Evolutionary conservation across 53 echinoderm and acorn worm genomes (phyloP), one percentile per base, ranked within the genome.

Genomic region (Antedon mediterranea): DNA sequence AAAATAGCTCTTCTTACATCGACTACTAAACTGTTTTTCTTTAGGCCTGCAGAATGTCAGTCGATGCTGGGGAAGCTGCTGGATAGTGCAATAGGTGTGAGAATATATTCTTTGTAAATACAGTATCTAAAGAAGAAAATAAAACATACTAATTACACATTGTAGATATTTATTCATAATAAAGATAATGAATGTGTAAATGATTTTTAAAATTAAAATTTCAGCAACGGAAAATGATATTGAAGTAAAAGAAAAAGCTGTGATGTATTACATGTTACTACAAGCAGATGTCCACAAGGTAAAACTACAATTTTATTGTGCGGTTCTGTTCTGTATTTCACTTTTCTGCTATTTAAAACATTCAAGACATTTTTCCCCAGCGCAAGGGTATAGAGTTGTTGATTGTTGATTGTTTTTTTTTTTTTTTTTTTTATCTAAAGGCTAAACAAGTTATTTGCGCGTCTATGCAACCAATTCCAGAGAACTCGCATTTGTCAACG

Each of bases 31-130:
- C 75, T 94, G 43, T 94, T 94, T 85, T 89, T 94, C 73, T 78
- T 43, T 30, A 80, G 95, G 33, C 95, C 95, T 27, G 95, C 95
- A 27, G 95, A 94, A 73, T 94, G 91, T 75, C 95, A 94, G 85
- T 89, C 91, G 43, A 89, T 87, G 82, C 85, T 94, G 74, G 97
- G 89, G 7, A 95, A 92, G 81, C 32, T 95, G 23, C 74, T 95
- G 15, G 89, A 95, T 43, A 83, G 83, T 79, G 83, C 85, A 57
- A 81, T 89, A 57, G 97, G 97, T 95, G 72, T 73, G 83, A 7
- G 31, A 5, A 23, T 57, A 11, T 18, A 18, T 15, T 7, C 57
- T 57, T 15, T 37, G 11, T 6, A 6, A 11, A 37, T 37, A n/a
- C n/a, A n/a, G n/a, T n/a, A 37, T 37, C 4, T 11, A 37, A 6